Conservation (phyloP, 1,140 invertebrate species). For the Oreohelix idahoensis region DNA sequence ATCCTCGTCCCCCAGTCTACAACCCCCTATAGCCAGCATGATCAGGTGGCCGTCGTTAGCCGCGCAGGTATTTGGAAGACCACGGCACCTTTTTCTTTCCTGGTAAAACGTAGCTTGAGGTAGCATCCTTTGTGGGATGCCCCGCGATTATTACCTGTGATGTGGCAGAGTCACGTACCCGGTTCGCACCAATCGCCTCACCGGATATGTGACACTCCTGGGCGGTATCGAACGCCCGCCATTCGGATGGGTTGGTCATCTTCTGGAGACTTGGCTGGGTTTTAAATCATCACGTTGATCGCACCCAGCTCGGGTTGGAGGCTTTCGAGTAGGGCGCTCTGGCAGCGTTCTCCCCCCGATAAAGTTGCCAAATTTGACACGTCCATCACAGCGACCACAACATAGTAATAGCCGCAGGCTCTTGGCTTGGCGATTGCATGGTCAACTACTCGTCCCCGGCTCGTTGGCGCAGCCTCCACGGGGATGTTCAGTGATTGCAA, state of each 20-base stretch:
- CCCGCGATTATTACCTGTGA: slow-evolving; percentile 37
- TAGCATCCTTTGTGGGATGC: slow-evolving; percentile 34
- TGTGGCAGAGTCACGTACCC: slow-evolving; percentile 42
- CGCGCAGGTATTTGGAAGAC: slow-evolving; percentile 71
- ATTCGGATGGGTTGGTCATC: neutral
- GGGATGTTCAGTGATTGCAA: neutral
- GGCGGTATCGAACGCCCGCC: slow-evolving; percentile 6
- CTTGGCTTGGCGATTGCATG: neutral
- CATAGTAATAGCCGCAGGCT: neutral
- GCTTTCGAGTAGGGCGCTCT: neutral
- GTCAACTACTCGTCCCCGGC: neutral
- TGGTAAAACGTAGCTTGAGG: neutral
- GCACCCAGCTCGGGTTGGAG: neutral
- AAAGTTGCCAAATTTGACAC: neutral
- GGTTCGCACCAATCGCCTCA: neutral
- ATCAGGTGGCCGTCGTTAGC: slow-evolving; percentile 70
- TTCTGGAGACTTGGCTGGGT: no score
- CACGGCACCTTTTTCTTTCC: slow-evolving; percentile 58
- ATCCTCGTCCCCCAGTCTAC: slow-evolving; percentile 48
- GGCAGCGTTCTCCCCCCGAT: neutral
- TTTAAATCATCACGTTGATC: neutral
- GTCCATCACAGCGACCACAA: neutral
- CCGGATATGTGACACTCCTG: slow-evolving; percentile 42
- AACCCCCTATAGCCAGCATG: slow-evolving; percentile 59
- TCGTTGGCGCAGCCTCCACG: neutral